A percentile compares a stretch with the other conserved stretches of the same genome.
Evolutionary conservation across 2,113 vertebrate genomes (phyloP).

Genomic region (Rhizomys pruinosus): DNA sequence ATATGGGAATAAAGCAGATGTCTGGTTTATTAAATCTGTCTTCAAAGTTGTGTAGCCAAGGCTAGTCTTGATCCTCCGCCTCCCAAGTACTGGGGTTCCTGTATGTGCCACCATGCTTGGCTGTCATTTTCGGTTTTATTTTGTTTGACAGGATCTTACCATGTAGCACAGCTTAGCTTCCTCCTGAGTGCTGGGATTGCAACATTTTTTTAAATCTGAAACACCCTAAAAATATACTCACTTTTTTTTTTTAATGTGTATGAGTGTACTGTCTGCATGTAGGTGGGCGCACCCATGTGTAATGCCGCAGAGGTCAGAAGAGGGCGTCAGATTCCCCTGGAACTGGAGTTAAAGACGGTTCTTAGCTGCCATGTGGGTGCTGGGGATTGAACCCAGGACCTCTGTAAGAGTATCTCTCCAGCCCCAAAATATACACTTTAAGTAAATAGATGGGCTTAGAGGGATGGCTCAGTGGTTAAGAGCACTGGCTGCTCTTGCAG

Average conservation of each 20-base stretch:
- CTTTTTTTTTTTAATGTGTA: no score
- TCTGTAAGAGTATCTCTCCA: no score
- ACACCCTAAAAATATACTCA: not conserved
- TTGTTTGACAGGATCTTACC: not conserved
- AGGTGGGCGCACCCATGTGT: no score
- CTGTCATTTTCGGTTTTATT: not conserved
- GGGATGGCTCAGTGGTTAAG: not conserved
- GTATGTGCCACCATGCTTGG: not conserved
- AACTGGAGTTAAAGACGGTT: no score
- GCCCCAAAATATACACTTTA: not conserved
- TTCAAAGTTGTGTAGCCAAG: not conserved
- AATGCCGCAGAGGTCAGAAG: no score
- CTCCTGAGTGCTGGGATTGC: not conserved
- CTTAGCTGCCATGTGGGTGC: no score
- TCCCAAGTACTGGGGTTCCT: not conserved
- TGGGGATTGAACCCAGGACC: no score
- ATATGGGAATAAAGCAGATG: not conserved
- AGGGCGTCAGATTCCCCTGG: no score
- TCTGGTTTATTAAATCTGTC: not conserved
- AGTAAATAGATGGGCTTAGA: not conserved
- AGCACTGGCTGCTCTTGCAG: no score
- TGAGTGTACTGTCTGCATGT: no score
- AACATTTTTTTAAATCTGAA: not conserved
- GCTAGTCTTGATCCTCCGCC: no score
- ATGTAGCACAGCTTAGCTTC: not conserved